phyloP scores from a whole-genome alignment of 2,113 vertebrate genomes.

The Dipodomys ordii region DNA sequence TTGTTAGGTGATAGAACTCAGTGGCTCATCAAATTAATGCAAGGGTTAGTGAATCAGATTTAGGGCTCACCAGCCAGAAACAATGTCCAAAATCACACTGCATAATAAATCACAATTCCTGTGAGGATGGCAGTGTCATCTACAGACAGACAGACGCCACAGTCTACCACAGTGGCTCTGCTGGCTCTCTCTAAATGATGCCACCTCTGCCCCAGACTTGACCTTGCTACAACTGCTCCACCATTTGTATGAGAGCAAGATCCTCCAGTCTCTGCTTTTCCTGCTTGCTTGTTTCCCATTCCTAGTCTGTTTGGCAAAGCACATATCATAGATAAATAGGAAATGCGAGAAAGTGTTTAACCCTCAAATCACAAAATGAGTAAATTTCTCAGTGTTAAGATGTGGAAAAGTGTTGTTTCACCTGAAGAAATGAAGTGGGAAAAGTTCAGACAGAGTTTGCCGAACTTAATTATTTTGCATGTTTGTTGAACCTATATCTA shows the following conservation, averaged over 20 bases:
- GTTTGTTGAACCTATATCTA: not conserved
- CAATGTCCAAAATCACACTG: conserved; percentile 51
- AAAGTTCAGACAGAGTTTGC: not conserved
- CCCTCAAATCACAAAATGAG: not conserved
- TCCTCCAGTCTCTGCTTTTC: not conserved
- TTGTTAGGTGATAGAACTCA: not conserved
- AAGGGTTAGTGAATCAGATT: conserved; percentile 34
- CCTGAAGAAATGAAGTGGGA: not conserved
- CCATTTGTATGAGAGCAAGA: not conserved
- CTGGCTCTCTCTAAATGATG: conserved; percentile 45
- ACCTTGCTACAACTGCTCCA: not conserved
- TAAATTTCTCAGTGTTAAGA: conserved; percentile 33
- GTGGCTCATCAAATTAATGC: conserved; percentile 58
- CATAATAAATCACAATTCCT: conserved; percentile 9
- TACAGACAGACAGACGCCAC: conserved; percentile 59
- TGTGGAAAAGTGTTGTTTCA: conserved; percentile 12
- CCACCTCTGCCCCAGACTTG: conserved; percentile 61
- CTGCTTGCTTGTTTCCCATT: not conserved
- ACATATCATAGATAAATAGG: not conserved
- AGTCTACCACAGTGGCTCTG: conserved; percentile 26
- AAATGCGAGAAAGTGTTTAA: not conserved
- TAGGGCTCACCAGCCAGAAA: conserved; percentile 45
- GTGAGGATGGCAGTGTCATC: conserved; percentile 25
- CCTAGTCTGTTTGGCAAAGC: not conserved
- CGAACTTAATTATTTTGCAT: not conserved